These are phyloP conservation scores for Promerops cafer DNA, from an alignment of 2,113 vertebrate genomes.

Conservation along the genomic window DNA sequence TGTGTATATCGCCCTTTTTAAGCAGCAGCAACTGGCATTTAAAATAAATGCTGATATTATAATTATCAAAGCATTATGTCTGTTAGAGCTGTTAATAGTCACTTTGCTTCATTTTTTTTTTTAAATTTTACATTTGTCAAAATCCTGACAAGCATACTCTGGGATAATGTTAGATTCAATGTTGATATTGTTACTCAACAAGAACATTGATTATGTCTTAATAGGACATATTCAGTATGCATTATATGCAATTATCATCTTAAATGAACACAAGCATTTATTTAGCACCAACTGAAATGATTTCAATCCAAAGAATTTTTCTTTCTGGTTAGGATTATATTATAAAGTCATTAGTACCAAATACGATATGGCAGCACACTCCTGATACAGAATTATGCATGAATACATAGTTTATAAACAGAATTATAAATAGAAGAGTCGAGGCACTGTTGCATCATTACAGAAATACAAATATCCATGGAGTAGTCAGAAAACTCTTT, in stretches of 20 bases:
- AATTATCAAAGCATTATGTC: constrained; percentile 32
- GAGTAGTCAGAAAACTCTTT: not conserved
- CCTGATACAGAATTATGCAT: not conserved
- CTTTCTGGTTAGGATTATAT: not conserved
- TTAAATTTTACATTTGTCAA: not conserved
- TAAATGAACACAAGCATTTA: constrained; percentile 20
- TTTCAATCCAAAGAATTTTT: not conserved
- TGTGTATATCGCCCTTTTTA: not conserved
- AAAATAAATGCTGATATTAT: constrained; percentile 41
- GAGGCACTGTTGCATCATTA: not conserved
- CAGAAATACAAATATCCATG: not conserved
- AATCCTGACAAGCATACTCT: not conserved
- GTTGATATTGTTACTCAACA: constrained; percentile 39
- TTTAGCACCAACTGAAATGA: not conserved
- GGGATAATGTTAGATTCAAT: not conserved
- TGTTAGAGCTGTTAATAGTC: constrained; percentile 10
- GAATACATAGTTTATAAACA: not conserved
- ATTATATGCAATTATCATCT: constrained; percentile 8
- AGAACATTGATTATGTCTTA: constrained; percentile 42
- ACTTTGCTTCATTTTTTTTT: not conserved
- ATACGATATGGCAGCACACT: not conserved
- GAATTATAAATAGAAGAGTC: not conserved
- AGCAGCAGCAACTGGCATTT: not conserved
- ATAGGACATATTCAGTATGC: not conserved
- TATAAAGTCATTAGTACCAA: not conserved